Evolutionary conservation across 2,113 vertebrate genomes (phyloP), one percentile per base, ranked within the genome.

Genomic region (Damaliscus lunatus): DNA sequence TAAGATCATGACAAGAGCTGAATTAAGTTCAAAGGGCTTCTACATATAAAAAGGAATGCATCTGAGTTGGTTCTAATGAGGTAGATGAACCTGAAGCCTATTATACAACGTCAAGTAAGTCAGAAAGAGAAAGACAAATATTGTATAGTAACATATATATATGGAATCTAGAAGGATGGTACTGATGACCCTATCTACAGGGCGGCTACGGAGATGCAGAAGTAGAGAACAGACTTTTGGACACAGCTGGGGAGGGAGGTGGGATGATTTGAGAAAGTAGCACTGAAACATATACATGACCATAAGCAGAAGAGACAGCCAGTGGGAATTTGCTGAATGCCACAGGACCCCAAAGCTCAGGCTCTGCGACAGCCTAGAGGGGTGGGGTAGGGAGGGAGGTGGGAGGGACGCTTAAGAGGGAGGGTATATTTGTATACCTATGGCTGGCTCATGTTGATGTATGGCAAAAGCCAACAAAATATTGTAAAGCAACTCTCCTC

Each of bases 11-110:
- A 59, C n/a, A 96, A 88, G 25, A 96, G 55, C 2, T 77, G 50
- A 88, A 95, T n/a, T 82, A 95, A 86, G 82, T 93, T 78, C 50
- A 95, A 96, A 94, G 82, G 62, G 36, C 78, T 86, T 33, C 25
- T 92, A 50, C 57, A 43, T 74, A 74, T 40, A 74, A 74, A 43
- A 71, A 71, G n/a, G n/a, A 71, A 71, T 71, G 67, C 19, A 40
- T 36, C 9, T 40, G 67, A 71, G 67, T 40, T 36, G n/a, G 67
- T 71, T 71, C n/a, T 36, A 71, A 71, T 23, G 67, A 71, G n/a
- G 19, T 40, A 17, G n/a, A 71, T 1, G 19, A 71, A 71, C 67
- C 67, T 40, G 40, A 19, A 71, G 67, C n/a, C 19, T 71, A 71
- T 71, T 71, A 71, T 40, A 71, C 19, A 23, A 71, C 40, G 67